These are phyloP conservation scores for Cyphomyrus plagiostoma DNA, from an alignment of 2,113 vertebrate species.

Conservation along the genomic window DNA sequence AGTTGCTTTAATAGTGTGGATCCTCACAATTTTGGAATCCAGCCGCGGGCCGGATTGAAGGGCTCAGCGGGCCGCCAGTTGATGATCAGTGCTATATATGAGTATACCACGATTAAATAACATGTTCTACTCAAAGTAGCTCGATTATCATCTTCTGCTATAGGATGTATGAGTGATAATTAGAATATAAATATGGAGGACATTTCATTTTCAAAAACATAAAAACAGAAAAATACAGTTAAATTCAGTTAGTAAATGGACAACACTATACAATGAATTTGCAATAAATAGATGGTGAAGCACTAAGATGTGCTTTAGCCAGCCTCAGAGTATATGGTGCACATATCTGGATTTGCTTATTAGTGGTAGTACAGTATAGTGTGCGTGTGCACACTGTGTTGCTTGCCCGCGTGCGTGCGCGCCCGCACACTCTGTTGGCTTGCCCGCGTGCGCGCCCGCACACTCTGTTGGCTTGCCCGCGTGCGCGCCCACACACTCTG, in stretches of 20 bases:
- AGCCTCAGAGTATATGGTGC: neutral
- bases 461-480: too few species aligned
- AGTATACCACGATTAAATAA: neutral
- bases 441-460: too few species aligned
- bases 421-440: too few species aligned
- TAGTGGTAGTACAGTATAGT: neutral
- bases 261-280: neutral
- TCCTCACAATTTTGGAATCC: too few species aligned
- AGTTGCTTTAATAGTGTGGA: too few species aligned
- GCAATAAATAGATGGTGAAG: neutral
- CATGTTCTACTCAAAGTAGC: neutral
- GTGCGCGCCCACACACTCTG: too few species aligned
- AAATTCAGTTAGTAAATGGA: neutral
- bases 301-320: neutral
- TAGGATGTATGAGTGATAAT: neutral
- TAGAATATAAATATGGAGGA: neutral
- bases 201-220: neutral
- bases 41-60: too few species aligned
- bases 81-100: too few species aligned
- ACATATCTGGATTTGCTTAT: neutral
- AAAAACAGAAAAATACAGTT: neutral
- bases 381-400: neutral
- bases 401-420: neutral
- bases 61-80: too few species aligned
- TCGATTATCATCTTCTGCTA: neutral